A percentile compares a stretch with the other conserved stretches of the same genome.
phyloP scores from a whole-genome alignment of 2,797 vertebrate species.

The Bovichtus diacanthus region DNA sequence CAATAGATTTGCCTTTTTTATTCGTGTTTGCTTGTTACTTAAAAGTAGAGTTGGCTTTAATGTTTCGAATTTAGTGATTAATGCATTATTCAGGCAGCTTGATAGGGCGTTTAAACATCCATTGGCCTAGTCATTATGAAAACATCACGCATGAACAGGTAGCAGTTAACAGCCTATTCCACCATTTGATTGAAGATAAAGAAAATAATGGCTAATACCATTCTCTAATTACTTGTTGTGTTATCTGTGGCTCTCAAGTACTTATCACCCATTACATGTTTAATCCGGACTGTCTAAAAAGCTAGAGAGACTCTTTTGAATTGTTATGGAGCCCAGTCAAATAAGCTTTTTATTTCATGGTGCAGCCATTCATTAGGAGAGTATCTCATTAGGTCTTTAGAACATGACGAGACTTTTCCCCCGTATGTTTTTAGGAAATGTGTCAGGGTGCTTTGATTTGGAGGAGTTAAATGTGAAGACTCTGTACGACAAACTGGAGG shows the following conservation, averaged over 20 bases:
- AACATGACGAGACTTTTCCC: background rate
- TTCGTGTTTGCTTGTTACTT: background rate
- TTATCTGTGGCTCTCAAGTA: constrained; percentile 41
- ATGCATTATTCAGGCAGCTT: constrained; percentile 66
- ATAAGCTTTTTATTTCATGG: constrained; percentile 24
- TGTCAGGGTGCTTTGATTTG: constrained; percentile 70
- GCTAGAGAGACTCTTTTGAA: background rate
- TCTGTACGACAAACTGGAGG: constrained; percentile 94
- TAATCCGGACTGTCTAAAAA: background rate
- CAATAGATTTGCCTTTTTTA: constrained; percentile 24
- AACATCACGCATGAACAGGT: constrained; percentile 55
- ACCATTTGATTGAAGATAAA: constrained; percentile 59
- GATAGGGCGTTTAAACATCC: constrained; percentile 49
- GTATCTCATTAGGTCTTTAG: constrained; percentile 10
- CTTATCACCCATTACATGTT: constrained; percentile 40
- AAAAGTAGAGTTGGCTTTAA: constrained; percentile 21
- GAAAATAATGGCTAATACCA: constrained; percentile 63
- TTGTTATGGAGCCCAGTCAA: constrained; percentile 16
- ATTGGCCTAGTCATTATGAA: constrained; percentile 56
- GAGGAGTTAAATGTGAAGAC: constrained; percentile 94
- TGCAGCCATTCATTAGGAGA: constrained; percentile 6
- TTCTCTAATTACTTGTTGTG: constrained; percentile 55
- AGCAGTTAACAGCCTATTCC: constrained; percentile 44
- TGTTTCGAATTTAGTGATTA: constrained; percentile 28
- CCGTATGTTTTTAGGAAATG: constrained; percentile 69